Conservation (phyloP, 1,140 invertebrate genomes). For the Diabrotica virgifera region DNA sequence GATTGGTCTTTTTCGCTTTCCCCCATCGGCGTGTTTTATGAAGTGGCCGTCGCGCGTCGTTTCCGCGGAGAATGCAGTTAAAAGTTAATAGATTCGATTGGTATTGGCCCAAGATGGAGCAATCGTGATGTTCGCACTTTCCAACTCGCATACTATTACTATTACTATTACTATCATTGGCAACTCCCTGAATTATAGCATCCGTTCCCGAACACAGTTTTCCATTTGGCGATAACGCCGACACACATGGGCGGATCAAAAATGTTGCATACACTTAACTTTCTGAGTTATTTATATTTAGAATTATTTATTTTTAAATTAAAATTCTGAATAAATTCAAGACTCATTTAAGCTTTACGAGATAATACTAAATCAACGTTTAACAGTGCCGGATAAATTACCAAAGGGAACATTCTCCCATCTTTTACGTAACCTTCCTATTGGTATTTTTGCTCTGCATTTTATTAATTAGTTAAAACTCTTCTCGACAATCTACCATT, state of each 20-base stretch:
- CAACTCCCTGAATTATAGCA: conserved; percentile 10
- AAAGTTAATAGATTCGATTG: conserved; percentile 18
- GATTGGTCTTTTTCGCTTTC: neutral
- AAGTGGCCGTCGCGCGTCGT: conserved; percentile 8
- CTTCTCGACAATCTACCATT: no score
- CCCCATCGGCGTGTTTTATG: neutral
- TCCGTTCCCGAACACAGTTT: neutral
- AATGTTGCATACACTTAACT: no score
- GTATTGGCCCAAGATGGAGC: neutral
- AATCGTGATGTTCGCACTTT: conserved; percentile 21
- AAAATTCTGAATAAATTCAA: no score
- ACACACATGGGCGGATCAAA: neutral
- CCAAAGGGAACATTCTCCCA: no score
- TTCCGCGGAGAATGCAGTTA: conserved; percentile 12
- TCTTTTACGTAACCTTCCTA: no score
- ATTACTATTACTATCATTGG: conserved; percentile 7
- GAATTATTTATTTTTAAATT: no score
- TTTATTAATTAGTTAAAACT: no score
- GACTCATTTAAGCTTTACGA: no score
- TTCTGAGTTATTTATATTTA: no score
- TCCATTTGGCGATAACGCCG: conserved; percentile 7
- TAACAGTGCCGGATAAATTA: no score
- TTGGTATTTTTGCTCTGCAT: no score
- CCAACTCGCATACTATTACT: conserved; percentile 8
- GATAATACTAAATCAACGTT: no score